Percentiles rank a stretch among this genome's conserved stretches.
phyloP scores from a whole-genome alignment of 2,888 invertebrate species.

The Tetragonisca angustula region DNA sequence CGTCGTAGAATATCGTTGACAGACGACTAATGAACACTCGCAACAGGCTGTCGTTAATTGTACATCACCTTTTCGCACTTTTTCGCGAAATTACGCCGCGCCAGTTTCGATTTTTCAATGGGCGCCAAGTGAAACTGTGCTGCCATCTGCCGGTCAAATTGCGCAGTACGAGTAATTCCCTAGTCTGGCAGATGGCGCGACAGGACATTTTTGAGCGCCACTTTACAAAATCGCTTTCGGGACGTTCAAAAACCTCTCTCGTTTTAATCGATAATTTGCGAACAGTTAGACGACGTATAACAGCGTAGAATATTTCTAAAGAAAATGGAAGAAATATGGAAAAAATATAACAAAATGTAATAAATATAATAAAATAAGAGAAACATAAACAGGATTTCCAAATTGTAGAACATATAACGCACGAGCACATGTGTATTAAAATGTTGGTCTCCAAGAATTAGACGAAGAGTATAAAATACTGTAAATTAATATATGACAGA shows the following conservation, averaged over 20 bases:
- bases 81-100: conserved; percentile 7
- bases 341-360: too few species aligned
- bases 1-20: background rate
- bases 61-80: conserved; percentile 16
- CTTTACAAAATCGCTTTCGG: background rate
- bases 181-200: conserved; percentile 41
- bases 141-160: conserved; percentile 57
- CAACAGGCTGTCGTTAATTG: conserved; percentile 9
- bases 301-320: too few species aligned
- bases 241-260: background rate
- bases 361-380: too few species aligned
- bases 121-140: conserved; percentile 26
- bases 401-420: too few species aligned
- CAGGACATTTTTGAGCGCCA: background rate
- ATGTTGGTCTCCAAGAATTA: too few species aligned
- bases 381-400: too few species aligned
- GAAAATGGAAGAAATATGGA: too few species aligned
- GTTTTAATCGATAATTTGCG: background rate
- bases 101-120: conserved; percentile 12
- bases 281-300: background rate
- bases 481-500: background rate
- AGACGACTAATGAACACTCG: background rate
- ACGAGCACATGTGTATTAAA: too few species aligned
- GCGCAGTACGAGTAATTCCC: conserved; percentile 14
- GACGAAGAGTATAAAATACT: background rate